Conservation (phyloP, 2,113 vertebrate genomes). For the Chloebia gouldiae region DNA sequence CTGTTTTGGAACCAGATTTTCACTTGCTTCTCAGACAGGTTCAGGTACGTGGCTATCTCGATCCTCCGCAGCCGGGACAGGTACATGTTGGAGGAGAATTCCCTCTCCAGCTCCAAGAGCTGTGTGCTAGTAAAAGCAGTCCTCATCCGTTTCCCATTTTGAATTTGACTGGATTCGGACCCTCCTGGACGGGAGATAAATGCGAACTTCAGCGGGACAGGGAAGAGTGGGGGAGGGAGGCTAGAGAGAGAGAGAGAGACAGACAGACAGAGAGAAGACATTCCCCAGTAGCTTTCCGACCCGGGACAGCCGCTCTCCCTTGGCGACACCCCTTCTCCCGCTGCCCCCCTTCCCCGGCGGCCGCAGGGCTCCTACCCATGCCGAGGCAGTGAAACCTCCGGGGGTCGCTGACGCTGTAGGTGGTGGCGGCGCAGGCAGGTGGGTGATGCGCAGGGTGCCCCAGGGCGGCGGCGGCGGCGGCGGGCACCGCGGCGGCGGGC, state of each 20-base stretch:
- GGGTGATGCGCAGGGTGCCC: slow-evolving; percentile 87
- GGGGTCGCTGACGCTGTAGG: slow-evolving; percentile 92
- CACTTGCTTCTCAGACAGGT: slow-evolving; percentile 97
- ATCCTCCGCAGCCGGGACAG: slow-evolving; percentile 94
- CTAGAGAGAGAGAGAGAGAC: not conserved
- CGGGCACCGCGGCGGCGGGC: slow-evolving; percentile 62
- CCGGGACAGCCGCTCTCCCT: not conserved
- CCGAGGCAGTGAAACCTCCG: slow-evolving; percentile 94
- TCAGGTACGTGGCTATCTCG: slow-evolving; percentile 97
- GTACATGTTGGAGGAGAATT: slow-evolving; percentile 99
- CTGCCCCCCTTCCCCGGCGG: not conserved
- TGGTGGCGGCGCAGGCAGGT: slow-evolving; percentile 88
- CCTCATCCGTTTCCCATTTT: slow-evolving; percentile 96
- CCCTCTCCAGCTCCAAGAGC: slow-evolving; percentile 94
- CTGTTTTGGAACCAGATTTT: slow-evolving; percentile 99
- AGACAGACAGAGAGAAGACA: not conserved
- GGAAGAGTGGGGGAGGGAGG: no score
- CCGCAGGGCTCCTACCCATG: slow-evolving; percentile 81
- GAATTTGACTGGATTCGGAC: slow-evolving; percentile 83
- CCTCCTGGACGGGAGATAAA: slow-evolving; percentile 72
- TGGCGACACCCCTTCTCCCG: not conserved
- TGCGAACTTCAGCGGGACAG: not conserved
- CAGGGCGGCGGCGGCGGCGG: slow-evolving; percentile 65
- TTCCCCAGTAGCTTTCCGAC: not conserved
- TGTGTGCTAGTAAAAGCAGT: slow-evolving; percentile 99